These are phyloP conservation scores for Spatulosminthurus flaviceps DNA, from an alignment of 2,888 invertebrate genomes.

Conservation along the genomic window DNA sequence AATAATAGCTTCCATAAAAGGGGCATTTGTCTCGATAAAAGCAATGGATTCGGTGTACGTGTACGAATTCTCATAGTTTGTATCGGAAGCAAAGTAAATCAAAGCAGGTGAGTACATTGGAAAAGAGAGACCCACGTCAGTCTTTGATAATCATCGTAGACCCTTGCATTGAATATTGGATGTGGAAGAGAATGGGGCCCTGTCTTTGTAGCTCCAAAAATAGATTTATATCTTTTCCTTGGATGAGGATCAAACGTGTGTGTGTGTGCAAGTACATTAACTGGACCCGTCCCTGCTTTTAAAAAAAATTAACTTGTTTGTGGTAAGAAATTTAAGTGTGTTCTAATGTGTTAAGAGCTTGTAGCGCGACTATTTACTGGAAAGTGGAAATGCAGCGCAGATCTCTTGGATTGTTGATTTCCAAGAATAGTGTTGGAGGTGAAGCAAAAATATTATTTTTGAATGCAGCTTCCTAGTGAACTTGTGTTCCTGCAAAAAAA, in stretches of 20 bases:
- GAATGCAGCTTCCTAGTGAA: slow-evolving; percentile 1
- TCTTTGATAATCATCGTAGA: neutral
- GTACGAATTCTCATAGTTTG: neutral
- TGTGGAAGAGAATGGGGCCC: neutral
- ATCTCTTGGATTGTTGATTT: too few relatives aligned
- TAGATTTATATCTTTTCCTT: neutral
- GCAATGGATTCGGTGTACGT: neutral
- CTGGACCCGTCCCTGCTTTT: too few relatives aligned
- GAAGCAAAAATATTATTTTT: neutral
- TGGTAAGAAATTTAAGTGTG: too few relatives aligned
- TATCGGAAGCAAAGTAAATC: neutral
- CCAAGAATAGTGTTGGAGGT: too few relatives aligned
- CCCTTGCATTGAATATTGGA: neutral
- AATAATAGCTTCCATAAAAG: slow-evolving; percentile 12
- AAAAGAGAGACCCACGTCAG: slow-evolving; percentile 19
- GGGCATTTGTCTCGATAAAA: slow-evolving; percentile 24
- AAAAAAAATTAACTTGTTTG: too few relatives aligned
- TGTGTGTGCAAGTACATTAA: too few relatives aligned
- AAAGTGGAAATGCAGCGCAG: too few relatives aligned
- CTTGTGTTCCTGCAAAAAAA: neutral
- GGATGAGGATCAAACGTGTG: too few relatives aligned
- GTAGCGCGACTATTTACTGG: too few relatives aligned
- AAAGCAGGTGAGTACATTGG: slow-evolving; percentile 1
- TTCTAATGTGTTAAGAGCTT: too few relatives aligned
- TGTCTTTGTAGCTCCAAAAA: neutral